These are phyloP conservation scores for Agonopterix arenella DNA, from an alignment of 2,888 invertebrate genomes.

Conservation along the genomic window DNA sequence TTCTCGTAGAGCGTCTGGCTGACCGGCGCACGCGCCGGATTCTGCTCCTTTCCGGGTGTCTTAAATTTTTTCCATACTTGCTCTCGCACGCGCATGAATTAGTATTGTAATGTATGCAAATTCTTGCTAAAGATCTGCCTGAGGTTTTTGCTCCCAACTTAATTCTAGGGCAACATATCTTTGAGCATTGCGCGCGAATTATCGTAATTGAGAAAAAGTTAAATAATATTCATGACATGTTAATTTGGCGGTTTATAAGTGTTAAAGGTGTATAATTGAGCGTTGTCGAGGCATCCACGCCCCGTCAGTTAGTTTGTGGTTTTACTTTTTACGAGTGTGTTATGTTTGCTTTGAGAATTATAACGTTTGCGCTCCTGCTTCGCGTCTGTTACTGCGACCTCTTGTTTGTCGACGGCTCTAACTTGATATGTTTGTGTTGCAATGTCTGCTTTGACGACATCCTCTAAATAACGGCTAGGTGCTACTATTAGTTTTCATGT, in stretches of 20 bases:
- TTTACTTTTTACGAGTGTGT: slow-evolving; percentile 28
- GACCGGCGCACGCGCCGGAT: slow-evolving; percentile 16
- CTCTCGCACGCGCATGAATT: slow-evolving; percentile 35
- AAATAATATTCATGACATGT: slow-evolving; percentile 72
- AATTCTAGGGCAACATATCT: slow-evolving; percentile 56
- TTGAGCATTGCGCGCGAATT: slow-evolving; percentile 38
- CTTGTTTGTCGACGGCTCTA: neutral
- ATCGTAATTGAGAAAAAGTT: slow-evolving; percentile 64
- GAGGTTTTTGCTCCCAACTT: slow-evolving; percentile 52
- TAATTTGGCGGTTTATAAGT: slow-evolving; percentile 61
- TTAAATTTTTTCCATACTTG: slow-evolving; percentile 29
- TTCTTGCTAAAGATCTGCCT: slow-evolving; percentile 51
- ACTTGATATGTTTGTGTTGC: neutral
- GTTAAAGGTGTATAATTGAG: slow-evolving; percentile 61
- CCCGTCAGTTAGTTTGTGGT: slow-evolving; percentile 26
- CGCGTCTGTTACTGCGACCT: neutral
- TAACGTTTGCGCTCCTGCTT: slow-evolving; percentile 14
- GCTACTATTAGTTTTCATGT: neutral
- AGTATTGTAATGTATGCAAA: slow-evolving; percentile 66
- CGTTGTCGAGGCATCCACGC: slow-evolving; percentile 30
- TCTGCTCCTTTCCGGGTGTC: slow-evolving; percentile 40
- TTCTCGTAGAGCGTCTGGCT: neutral
- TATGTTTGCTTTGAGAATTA: slow-evolving; percentile 24
- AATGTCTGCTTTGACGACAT: neutral
- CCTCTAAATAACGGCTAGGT: neutral